Conservation (phyloP, 1,140 invertebrate genomes). For the Drosophila simulans region DNA sequence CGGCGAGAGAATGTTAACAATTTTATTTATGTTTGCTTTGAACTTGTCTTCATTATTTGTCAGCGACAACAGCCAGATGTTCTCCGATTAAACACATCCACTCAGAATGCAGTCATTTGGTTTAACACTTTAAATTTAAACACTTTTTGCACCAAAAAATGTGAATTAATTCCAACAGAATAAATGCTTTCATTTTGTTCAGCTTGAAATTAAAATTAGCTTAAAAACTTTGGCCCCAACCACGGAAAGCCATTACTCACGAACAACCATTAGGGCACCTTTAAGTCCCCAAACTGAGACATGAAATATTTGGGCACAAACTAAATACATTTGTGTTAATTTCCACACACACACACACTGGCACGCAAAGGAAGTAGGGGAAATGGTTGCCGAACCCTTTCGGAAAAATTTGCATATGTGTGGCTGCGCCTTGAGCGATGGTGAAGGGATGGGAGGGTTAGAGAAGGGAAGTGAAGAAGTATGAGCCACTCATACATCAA, state of each 20-base stretch:
- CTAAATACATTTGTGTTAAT: slow-evolving; percentile 83
- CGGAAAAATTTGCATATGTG: slow-evolving; percentile 76
- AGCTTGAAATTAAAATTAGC: slow-evolving; percentile 59
- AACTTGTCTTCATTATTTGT: slow-evolving; percentile 79
- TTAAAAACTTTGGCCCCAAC: slow-evolving; percentile 44
- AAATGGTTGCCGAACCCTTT: slow-evolving; percentile 35
- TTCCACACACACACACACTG: slow-evolving; percentile 46
- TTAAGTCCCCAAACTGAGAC: slow-evolving; percentile 53
- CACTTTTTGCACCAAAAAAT: background rate
- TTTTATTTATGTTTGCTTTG: slow-evolving; percentile 83
- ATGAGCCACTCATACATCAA: slow-evolving; percentile 74
- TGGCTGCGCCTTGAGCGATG: slow-evolving; percentile 39
- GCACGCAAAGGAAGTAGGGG: background rate
- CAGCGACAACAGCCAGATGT: slow-evolving; percentile 37
- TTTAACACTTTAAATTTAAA: slow-evolving; percentile 5
- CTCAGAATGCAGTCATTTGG: slow-evolving; percentile 8
- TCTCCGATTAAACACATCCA: slow-evolving; percentile 14
- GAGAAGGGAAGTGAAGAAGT: background rate
- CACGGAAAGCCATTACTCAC: slow-evolving; percentile 32
- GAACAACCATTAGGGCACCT: slow-evolving; percentile 58
- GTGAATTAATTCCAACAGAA: background rate
- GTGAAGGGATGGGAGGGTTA: too few relatives aligned
- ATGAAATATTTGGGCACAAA: slow-evolving; percentile 64
- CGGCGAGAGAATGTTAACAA: slow-evolving; percentile 73
- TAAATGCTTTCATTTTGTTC: slow-evolving; percentile 10